A percentile compares a stretch with the other conserved stretches of the same genome.
Conservation (phyloP, 2,888 invertebrate genomes). For the Boloria selene region DNA sequence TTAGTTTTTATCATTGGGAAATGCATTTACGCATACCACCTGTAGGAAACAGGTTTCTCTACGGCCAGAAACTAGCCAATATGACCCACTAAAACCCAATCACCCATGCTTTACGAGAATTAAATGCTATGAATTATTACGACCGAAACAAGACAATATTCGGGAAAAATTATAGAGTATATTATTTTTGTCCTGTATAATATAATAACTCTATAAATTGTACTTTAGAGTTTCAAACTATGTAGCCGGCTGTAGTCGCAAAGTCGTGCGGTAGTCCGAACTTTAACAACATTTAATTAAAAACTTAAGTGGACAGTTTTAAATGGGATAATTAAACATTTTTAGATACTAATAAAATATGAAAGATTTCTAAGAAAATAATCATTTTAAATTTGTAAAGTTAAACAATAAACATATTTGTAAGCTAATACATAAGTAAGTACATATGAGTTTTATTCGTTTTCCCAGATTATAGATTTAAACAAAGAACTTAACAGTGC, state of each 20-base stretch:
- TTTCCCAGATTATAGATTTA: slow-evolving; percentile 37
- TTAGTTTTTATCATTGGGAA: too few species aligned
- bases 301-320: neutral
- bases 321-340: neutral
- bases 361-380: too few species aligned
- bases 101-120: too few species aligned
- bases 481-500: slow-evolving; percentile 51
- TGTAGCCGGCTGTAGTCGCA: neutral
- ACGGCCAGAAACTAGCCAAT: too few species aligned
- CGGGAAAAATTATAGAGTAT: neutral
- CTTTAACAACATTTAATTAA: neutral
- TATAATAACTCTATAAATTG: slow-evolving; percentile 3
- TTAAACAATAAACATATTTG: neutral
- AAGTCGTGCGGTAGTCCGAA: slow-evolving; percentile 6
- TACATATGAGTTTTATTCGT: neutral
- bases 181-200: neutral
- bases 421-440: neutral
- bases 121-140: too few species aligned
- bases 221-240: neutral
- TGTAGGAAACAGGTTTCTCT: too few species aligned
- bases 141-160: too few species aligned
- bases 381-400: too few species aligned
- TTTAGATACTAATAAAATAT: too few species aligned
- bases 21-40: too few species aligned
- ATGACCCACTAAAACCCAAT: too few species aligned